Evolutionary conservation across 2,888 invertebrate species (phyloP).

Genomic region (Andrena marginata): DNA sequence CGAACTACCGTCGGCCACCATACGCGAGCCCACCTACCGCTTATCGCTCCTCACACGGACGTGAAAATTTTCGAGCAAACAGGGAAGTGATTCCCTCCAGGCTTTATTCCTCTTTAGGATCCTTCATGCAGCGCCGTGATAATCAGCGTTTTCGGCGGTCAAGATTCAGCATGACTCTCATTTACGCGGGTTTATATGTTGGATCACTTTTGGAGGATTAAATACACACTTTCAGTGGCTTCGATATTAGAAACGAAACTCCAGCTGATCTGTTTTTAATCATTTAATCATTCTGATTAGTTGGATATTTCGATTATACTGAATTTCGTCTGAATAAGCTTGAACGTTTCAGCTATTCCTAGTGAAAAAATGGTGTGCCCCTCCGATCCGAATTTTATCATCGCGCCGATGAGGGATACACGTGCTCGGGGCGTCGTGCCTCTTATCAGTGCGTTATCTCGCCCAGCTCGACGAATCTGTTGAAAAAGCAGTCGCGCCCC

Average conservation of each 20-base stretch:
- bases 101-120: neutral
- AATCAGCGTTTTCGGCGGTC: neutral
- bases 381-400: neutral
- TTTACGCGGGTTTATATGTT: neutral
- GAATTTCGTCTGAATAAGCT: neutral
- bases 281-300: no score
- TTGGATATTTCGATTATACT: neutral
- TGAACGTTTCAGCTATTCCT: neutral
- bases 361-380: neutral
- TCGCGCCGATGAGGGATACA: slow-evolving; percentile 14
- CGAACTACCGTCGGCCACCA: slow-evolving; percentile 46
- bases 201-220: neutral
- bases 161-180: neutral
- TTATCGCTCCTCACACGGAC: slow-evolving; percentile 23
- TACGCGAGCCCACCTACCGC: slow-evolving; percentile 4
- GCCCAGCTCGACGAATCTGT: neutral
- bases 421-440: slow-evolving; percentile 18
- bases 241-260: no score
- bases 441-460: slow-evolving; percentile 18
- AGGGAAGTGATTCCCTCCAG: neutral
- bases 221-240: neutral
- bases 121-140: neutral
- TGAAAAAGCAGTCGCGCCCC: slow-evolving; percentile 11
- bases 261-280: no score
- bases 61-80: slow-evolving; percentile 20